phyloP scores from a whole-genome alignment of 1,140 invertebrate genomes.

The Drosophila repleta region DNA sequence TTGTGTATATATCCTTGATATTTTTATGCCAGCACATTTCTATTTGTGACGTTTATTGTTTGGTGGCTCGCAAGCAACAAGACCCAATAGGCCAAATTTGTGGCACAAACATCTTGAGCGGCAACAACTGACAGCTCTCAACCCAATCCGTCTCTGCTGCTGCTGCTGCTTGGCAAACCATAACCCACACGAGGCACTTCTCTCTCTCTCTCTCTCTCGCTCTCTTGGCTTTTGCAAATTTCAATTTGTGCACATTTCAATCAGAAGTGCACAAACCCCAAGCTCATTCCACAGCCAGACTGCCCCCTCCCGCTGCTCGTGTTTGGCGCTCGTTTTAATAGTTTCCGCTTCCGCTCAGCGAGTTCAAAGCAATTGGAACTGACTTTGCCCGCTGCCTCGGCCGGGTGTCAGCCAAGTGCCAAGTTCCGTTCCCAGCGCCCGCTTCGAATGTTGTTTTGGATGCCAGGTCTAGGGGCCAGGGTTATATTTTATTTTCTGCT shows the following conservation, averaged over 20 bases:
- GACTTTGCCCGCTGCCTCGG: constrained; percentile 46
- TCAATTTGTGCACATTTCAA: constrained; percentile 81
- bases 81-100: constrained; percentile 80
- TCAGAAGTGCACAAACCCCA: constrained; percentile 59
- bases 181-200: constrained; percentile 12
- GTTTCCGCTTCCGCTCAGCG: constrained; percentile 77
- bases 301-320: constrained; percentile 8
- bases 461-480: constrained; percentile 14
- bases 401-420: constrained; percentile 56
- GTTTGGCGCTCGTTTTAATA: constrained; percentile 80
- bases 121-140: constrained; percentile 26
- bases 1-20: constrained; percentile 73
- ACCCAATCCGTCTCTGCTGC: no score
- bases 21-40: constrained; percentile 73
- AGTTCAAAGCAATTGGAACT: constrained; percentile 78
- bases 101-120: constrained; percentile 61
- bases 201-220: background rate
- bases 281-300: background rate
- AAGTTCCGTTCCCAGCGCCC: constrained; percentile 52
- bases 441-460: constrained; percentile 23
- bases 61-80: constrained; percentile 51
- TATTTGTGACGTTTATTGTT: constrained; percentile 80
- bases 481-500: background rate
- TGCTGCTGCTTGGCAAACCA: background rate
- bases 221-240: constrained; percentile 61